Evolutionary conservation across 2,888 invertebrate species (phyloP).

Genomic region (Pterobdella sp.): DNA sequence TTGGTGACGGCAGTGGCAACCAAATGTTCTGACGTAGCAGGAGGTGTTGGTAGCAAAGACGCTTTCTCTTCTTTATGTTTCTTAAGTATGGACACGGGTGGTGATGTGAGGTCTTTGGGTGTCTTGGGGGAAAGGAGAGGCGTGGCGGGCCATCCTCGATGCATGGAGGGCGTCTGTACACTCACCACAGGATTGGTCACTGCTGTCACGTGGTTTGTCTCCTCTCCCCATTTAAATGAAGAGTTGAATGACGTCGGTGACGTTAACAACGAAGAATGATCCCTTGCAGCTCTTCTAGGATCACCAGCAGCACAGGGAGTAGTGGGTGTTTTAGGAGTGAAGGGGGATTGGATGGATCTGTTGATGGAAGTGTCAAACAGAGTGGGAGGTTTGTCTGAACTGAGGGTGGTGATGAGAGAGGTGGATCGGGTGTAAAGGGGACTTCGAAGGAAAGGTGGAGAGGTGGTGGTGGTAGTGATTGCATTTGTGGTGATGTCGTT

Average conservation of each 20-base stretch:
- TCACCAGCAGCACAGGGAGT: conserved; percentile 5
- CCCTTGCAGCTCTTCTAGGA: conserved; percentile 17
- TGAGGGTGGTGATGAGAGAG: background rate
- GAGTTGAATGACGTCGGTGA: background rate
- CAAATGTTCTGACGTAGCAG: background rate
- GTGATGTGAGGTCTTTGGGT: conserved; percentile 28
- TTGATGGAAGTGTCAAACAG: background rate
- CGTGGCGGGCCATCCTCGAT: background rate
- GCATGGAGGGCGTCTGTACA: background rate
- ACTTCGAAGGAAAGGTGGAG: background rate
- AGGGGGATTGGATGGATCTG: background rate
- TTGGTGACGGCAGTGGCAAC: background rate
- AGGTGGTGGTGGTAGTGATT: background rate
- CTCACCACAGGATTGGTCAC: background rate
- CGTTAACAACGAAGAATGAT: background rate
- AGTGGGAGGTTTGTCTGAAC: background rate
- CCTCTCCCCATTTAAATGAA: background rate
- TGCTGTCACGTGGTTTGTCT: too few relatives aligned
- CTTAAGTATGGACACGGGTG: conserved; percentile 36
- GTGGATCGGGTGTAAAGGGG: background rate
- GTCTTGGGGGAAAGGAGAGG: background rate
- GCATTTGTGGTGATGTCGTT: background rate
- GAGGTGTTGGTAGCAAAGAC: background rate
- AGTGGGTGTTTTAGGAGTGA: background rate
- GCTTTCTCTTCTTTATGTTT: conserved; percentile 28